These are phyloP conservation scores for Crossaster papposus DNA, from an alignment of 53 echinoderm and acorn worm species.

Conservation along the genomic window DNA sequence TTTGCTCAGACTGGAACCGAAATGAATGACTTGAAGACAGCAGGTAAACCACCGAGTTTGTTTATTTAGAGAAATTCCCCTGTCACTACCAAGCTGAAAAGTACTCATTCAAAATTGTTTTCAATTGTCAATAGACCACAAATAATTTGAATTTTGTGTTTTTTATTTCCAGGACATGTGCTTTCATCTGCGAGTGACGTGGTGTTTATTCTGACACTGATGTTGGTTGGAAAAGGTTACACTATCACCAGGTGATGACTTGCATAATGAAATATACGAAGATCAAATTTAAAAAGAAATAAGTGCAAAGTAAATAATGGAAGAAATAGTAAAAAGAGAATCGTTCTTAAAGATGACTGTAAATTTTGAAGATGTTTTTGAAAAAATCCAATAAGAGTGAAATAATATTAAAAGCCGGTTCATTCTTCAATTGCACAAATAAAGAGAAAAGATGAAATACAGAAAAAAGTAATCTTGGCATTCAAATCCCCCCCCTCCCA, in stretches of 20 bases:
- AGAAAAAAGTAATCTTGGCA: too few relatives aligned
- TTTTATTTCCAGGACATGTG: conserved; percentile 55
- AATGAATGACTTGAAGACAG: conserved; percentile 34
- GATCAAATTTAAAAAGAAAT: not conserved
- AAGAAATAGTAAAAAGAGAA: not conserved
- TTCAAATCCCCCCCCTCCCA: too few relatives aligned
- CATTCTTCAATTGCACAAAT: too few relatives aligned
- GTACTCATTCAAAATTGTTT: too few relatives aligned
- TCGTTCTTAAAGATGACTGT: too few relatives aligned
- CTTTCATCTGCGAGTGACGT: conserved; percentile 55
- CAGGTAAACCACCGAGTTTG: conserved; percentile 33
- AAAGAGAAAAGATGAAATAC: too few relatives aligned
- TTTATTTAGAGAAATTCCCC: not conserved
- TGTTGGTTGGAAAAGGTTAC: conserved; percentile 73
- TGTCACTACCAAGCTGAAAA: not conserved
- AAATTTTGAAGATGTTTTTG: too few relatives aligned
- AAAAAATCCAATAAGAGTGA: too few relatives aligned
- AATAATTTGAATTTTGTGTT: not conserved
- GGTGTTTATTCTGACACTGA: conserved; percentile 67
- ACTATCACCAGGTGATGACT: conserved; percentile 66
- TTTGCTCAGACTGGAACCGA: conserved; percentile 59
- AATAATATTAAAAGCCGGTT: too few relatives aligned
- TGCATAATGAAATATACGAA: not conserved
- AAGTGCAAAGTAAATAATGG: not conserved
- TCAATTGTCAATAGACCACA: not conserved